Evolutionary conservation across 2,888 invertebrate species (phyloP).

Genomic region (Epinotia nisella): DNA sequence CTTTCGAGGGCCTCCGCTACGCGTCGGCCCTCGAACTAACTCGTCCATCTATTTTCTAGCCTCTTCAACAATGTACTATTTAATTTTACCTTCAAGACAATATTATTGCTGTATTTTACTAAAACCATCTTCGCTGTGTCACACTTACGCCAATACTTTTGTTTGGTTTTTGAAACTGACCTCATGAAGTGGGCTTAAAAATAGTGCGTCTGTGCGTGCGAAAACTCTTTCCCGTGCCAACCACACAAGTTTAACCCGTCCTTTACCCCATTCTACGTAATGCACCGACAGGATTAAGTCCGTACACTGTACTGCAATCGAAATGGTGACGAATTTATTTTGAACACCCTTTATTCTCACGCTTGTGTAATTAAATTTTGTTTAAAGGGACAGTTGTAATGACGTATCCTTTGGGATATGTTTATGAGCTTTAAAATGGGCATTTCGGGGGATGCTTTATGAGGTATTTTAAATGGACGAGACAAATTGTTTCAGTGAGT

Average conservation of each 20-base stretch:
- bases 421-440: conserved; percentile 22
- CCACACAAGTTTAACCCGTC: neutral
- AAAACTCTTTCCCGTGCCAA: too few species aligned
- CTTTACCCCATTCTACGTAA: conserved; percentile 22
- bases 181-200: too few species aligned
- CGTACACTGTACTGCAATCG: conserved; percentile 53
- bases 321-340: conserved; percentile 51
- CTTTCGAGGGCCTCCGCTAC: too few species aligned
- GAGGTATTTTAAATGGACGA: conserved; percentile 14
- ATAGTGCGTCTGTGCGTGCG: too few species aligned
- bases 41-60: too few species aligned
- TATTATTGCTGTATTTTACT: too few species aligned
- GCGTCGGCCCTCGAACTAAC: too few species aligned
- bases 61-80: too few species aligned
- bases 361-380: conserved; percentile 47
- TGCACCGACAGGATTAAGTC: conserved; percentile 51
- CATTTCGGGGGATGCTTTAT: conserved; percentile 2
- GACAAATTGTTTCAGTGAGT: conserved; percentile 9
- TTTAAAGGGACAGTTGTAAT: conserved; percentile 45
- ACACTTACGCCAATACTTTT: too few species aligned
- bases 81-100: too few species aligned
- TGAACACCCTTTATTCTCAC: conserved; percentile 51
- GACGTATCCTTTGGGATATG: conserved; percentile 4
- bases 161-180: too few species aligned
- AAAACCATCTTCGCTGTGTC: too few species aligned